Percentiles rank a stretch among this genome's conserved stretches.
These are phyloP conservation scores for Ypsolopha sequella DNA, from an alignment of 2,888 invertebrate genomes.

Conservation along the genomic window DNA sequence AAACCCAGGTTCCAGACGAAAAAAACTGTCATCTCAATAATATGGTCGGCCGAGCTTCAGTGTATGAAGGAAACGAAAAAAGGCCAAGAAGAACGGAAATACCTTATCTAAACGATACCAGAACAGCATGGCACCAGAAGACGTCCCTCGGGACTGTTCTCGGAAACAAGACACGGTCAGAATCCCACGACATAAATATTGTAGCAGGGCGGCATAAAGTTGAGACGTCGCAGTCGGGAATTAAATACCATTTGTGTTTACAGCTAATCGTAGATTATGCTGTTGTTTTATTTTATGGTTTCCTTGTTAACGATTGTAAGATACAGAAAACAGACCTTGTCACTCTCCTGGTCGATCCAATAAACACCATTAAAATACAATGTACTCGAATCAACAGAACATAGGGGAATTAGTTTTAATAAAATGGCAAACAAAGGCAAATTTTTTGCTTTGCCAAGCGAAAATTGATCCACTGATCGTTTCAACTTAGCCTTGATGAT, in stretches of 20 bases:
- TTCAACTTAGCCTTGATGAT: no score
- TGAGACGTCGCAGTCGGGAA: not conserved
- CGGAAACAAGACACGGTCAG: not conserved
- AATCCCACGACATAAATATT: conserved; percentile 4
- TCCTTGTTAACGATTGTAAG: not conserved
- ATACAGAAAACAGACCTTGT: not conserved
- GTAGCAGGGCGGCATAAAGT: conserved; percentile 3
- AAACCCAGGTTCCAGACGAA: no score
- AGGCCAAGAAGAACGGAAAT: not conserved
- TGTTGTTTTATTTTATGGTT: not conserved
- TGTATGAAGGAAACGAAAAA: no score
- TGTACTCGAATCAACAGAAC: no score
- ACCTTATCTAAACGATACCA: not conserved
- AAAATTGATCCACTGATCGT: no score
- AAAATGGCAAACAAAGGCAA: no score
- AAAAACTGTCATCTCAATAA: no score
- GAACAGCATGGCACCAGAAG: not conserved
- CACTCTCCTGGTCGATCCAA: no score
- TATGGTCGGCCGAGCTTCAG: no score
- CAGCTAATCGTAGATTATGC: conserved; percentile 2
- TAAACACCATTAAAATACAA: no score
- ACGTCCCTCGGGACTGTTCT: not conserved
- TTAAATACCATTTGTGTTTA: conserved; percentile 1
- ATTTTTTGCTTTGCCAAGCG: no score
- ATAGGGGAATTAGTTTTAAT: no score